These are phyloP conservation scores for Caretta caretta DNA, from an alignment of 2,113 vertebrate genomes.

Conservation along the genomic window DNA sequence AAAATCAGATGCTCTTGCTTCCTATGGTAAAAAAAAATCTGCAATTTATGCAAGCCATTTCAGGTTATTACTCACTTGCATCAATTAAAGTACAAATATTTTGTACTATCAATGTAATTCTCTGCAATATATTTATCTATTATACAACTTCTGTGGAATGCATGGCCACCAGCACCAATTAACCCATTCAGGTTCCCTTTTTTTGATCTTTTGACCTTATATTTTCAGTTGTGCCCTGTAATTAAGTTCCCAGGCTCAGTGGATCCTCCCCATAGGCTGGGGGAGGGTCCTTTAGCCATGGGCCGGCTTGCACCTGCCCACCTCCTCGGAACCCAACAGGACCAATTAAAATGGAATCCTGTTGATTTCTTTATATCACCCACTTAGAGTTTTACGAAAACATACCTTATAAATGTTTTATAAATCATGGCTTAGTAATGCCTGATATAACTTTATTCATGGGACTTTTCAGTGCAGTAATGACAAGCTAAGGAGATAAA, in stretches of 20 bases:
- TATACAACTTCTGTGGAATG: neutral
- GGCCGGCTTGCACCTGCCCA: too few relatives aligned
- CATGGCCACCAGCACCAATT: constrained; percentile 24
- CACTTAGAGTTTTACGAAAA: neutral
- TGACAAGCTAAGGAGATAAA: neutral
- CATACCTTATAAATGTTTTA: neutral
- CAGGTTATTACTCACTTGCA: neutral
- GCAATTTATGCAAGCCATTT: neutral
- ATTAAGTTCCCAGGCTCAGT: too few relatives aligned
- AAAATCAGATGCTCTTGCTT: neutral
- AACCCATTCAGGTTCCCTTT: neutral
- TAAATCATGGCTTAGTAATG: constrained; percentile 2
- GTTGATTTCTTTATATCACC: constrained; percentile 15
- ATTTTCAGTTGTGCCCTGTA: too few relatives aligned
- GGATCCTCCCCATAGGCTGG: too few relatives aligned
- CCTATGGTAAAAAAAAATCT: neutral
- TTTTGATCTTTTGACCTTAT: too few relatives aligned
- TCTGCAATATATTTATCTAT: neutral
- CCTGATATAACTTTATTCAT: neutral
- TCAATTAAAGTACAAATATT: constrained; percentile 14
- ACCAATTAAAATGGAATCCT: constrained; percentile 33
- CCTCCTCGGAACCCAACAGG: too few relatives aligned
- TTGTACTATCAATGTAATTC: neutral
- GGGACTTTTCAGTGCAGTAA: constrained; percentile 12
- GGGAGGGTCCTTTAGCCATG: too few relatives aligned